phyloP scores from a whole-genome alignment of 2,113 vertebrate species.

The Pseudorectes ferrugineus region DNA sequence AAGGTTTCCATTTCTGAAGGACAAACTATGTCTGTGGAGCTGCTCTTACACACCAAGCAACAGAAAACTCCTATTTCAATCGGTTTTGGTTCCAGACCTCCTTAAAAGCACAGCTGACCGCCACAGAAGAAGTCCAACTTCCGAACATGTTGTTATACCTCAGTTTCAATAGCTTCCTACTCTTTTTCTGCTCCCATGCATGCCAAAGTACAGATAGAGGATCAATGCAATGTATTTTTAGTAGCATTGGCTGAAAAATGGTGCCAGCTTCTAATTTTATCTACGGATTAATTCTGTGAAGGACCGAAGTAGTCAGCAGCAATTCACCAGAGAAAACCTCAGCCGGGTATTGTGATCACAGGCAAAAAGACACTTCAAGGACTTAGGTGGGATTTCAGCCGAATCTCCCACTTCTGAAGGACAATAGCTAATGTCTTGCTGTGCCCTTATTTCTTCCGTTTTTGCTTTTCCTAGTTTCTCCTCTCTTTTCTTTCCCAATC shows the following conservation, averaged over 20 bases:
- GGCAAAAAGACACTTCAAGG: neutral
- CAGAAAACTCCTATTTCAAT: neutral
- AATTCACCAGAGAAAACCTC: neutral
- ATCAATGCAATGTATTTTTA: slow-evolving; percentile 33
- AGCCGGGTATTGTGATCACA: neutral
- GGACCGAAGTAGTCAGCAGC: neutral
- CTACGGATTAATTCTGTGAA: slow-evolving; percentile 7
- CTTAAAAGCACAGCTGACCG: neutral
- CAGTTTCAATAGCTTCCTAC: neutral
- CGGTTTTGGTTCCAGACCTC: neutral
- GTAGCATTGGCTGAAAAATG: neutral
- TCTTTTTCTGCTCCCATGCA: neutral
- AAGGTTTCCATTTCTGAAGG: neutral
- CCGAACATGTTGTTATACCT: neutral
- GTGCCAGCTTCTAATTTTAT: slow-evolving; percentile 35
- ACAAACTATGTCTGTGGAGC: neutral
- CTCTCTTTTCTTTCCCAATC: neutral
- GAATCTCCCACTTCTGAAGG: neutral
- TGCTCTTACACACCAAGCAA: neutral
- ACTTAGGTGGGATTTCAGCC: neutral
- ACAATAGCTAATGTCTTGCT: neutral
- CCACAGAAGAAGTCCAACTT: neutral
- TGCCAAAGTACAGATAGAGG: neutral
- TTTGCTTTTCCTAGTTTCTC: neutral
- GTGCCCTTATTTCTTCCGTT: neutral